Evolutionary conservation across 2,113 vertebrate species (phyloP).

Genomic region (Oophaga pumilio): DNA sequence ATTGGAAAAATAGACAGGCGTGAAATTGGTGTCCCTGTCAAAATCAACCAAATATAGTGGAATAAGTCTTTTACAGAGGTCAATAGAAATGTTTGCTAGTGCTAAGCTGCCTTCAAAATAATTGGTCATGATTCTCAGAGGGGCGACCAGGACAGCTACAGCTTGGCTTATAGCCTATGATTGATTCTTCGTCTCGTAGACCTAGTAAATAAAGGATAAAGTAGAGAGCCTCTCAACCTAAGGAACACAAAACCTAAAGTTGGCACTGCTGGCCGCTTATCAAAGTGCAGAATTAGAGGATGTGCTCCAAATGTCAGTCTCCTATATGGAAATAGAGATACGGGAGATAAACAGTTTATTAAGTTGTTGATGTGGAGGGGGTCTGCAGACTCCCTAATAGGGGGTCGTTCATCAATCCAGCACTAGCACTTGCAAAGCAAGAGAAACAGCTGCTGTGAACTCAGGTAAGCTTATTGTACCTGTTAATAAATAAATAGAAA

Average conservation of each 20-base stretch:
- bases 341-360: no score
- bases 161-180: neutral
- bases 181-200: neutral
- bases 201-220: neutral
- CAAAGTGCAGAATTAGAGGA: neutral
- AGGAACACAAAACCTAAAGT: neutral
- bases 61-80: constrained; percentile 45
- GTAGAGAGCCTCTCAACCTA: neutral
- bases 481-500: no score
- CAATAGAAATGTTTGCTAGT: constrained; percentile 1
- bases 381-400: no score
- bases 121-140: constrained; percentile 34
- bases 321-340: no score
- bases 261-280: neutral
- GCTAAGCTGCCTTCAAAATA: constrained; percentile 38
- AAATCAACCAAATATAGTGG: constrained; percentile 27
- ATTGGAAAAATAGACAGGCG: constrained; percentile 33
- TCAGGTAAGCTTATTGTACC: no score
- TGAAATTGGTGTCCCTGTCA: constrained; percentile 31
- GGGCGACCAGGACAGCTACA: neutral
- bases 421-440: no score
- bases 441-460: no score
- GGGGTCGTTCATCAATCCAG: no score
- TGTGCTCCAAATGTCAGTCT: no score
- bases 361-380: no score